Evolutionary conservation across 2,888 invertebrate species (phyloP), one percentile per base, ranked within the genome.

Genomic region (Aelia acuminata): DNA sequence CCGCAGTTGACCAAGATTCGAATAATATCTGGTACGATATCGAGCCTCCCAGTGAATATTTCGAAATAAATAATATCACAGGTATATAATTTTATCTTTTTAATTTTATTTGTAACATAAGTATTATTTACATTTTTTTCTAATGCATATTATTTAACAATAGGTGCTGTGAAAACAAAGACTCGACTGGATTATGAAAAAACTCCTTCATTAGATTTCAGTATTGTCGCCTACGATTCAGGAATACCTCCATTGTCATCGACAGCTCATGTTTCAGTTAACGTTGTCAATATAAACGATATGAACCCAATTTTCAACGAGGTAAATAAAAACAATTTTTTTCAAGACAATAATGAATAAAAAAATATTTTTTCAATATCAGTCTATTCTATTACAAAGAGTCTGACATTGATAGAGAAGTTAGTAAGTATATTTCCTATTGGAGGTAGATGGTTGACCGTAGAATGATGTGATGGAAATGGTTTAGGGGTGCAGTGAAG

Each of bases 121-220:
- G n/a, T n/a, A n/a, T n/a, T n/a, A n/a, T n/a, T n/a, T n/a, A n/a
- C n/a, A n/a, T n/a, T n/a, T n/a, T n/a, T n/a, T n/a, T n/a, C n/a
- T n/a, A n/a, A 5, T 63, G 5, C 11, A 31, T 35, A 35, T 89
- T 57, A n/a, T 80, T 86, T 75, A 89, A 89, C 90, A 90, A 8
- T 91, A 96, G 96, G 97, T 11, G 94, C 95, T 47, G 96, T 98
- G 3, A 95, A 95, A 91, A 95, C 96, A 0, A 95, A 94, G 50
- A 94, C 95, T 90, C 94, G 95, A 22, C 95, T 98, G 87, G 98
- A 98, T 93, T 98, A 95, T 92, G 98, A 98, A 92, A 93, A 94
- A 91, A 93, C 95, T 0, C 96, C 96, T 90, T 93, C 94, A 80
- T 93, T 97, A 5, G 95, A 96, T 92, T 97, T 98, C 91, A 95